Conservation (phyloP, 2,888 invertebrate genomes). For the Phymatocera aterrima region DNA sequence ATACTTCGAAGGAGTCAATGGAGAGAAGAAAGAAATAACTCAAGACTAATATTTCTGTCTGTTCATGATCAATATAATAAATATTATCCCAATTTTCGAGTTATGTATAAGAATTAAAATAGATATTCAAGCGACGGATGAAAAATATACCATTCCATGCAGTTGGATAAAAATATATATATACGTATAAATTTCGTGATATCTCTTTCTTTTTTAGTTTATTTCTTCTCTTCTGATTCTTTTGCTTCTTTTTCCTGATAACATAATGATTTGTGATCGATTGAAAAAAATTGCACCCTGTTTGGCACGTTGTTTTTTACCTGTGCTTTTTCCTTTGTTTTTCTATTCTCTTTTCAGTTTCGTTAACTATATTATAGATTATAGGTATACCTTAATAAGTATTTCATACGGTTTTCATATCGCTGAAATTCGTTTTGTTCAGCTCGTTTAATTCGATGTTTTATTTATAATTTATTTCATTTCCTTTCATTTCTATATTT, state of each 20-base stretch:
- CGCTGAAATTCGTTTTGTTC: background rate
- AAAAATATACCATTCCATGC: too few relatives aligned
- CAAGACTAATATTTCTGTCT: background rate
- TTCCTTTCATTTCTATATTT: slow-evolving; percentile 1
- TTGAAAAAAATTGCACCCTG: background rate
- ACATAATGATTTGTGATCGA: too few relatives aligned
- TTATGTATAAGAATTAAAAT: background rate
- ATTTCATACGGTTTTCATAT: background rate
- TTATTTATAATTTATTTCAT: slow-evolving; percentile 5
- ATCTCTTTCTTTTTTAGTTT: too few relatives aligned
- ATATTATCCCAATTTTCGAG: background rate
- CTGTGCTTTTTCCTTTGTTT: too few relatives aligned
- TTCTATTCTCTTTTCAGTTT: too few relatives aligned
- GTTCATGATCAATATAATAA: background rate
- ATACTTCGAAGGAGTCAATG: background rate
- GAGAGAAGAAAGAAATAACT: background rate
- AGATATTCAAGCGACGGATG: too few relatives aligned
- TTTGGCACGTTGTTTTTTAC: slow-evolving; percentile 6
- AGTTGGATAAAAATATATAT: background rate
- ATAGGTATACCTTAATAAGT: too few relatives aligned
- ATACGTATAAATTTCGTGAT: too few relatives aligned
- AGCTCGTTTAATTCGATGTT: background rate
- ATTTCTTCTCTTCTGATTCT: background rate
- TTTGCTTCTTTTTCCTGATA: background rate
- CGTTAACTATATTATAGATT: too few relatives aligned